phyloP scores from a whole-genome alignment of 2,888 invertebrate genomes.

The Sminthurides aquaticus region DNA sequence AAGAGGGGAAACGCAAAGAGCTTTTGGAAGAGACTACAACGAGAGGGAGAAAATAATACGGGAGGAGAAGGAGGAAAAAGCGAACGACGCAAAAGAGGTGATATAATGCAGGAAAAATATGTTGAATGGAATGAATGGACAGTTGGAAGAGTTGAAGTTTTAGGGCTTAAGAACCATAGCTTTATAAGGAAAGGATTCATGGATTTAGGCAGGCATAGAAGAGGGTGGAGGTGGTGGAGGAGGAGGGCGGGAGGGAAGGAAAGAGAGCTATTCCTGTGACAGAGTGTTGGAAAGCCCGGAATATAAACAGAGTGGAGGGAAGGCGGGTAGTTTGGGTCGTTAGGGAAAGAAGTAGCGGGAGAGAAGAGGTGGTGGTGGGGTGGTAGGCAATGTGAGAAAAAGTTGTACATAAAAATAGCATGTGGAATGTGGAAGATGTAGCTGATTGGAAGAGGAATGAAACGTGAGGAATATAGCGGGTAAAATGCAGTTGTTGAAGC shows the following conservation, averaged over 20 bases:
- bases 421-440: no score
- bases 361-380: no score
- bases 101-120: background rate
- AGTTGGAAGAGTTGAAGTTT: no score
- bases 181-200: background rate
- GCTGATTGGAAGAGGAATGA: background rate
- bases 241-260: background rate
- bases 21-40: no score
- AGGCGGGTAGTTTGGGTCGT: background rate
- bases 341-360: background rate
- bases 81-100: background rate
- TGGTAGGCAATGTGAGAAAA: no score
- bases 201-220: background rate
- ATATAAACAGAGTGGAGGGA: background rate
- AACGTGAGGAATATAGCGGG: background rate
- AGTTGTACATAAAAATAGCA: background rate
- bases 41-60: no score
- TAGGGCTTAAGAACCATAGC: no score
- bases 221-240: slow-evolving; percentile 1
- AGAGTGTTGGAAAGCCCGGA: no score
- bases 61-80: background rate
- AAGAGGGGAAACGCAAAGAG: no score
- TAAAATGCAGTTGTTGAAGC: background rate
- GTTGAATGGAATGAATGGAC: no score
- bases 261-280: no score